Evolutionary conservation across 2,888 invertebrate genomes (phyloP), one percentile per base, ranked within the genome.

Genomic region (Monoplex corrugatus): DNA sequence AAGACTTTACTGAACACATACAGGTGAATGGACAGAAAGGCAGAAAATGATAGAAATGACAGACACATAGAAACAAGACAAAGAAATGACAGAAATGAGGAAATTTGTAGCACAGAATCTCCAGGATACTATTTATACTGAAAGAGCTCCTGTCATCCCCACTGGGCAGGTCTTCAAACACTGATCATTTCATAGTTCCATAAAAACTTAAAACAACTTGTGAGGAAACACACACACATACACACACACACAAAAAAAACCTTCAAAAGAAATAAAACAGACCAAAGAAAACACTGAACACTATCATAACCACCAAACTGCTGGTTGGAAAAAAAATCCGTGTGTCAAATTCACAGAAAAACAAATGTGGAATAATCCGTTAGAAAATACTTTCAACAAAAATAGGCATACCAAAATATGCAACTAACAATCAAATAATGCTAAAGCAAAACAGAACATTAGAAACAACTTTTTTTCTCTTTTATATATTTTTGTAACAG

Each of bases 341-440:
- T 82, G 82, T 19, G 45, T 28, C 82, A 45, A 84, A 45, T 44
- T 57, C 45, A 83, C 84, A 84, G 45, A 57, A 84, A 57, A 19
- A 38, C 57, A 57, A 57, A 35, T 84, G 84, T 84, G 16, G 32
- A 80, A 40, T 80, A 43, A 80, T n/a, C 43, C 28, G 43, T 32
- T 38, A 44, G 35, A 57, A 80, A 84, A 38, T 35, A 84, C 19
- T 13, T 57, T 10, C 5, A 84, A 57, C 57, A 35, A 50, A 35
- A 45, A 32, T 8, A 45, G 28, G 43, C 19, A 19, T 23, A 35
- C 32, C 23, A 57, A n/a, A 57, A 83, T 50, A 75, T 28, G 28
- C 40, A 80, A 43, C 38, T 83, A 45, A 83, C 38, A 84, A 35
- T 45, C 84, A 84, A 84, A 45, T 32, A 50, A 50, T 57, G 32